phyloP scores from a whole-genome alignment of 1,140 invertebrate species.

The Oedothorax gibbosus region DNA sequence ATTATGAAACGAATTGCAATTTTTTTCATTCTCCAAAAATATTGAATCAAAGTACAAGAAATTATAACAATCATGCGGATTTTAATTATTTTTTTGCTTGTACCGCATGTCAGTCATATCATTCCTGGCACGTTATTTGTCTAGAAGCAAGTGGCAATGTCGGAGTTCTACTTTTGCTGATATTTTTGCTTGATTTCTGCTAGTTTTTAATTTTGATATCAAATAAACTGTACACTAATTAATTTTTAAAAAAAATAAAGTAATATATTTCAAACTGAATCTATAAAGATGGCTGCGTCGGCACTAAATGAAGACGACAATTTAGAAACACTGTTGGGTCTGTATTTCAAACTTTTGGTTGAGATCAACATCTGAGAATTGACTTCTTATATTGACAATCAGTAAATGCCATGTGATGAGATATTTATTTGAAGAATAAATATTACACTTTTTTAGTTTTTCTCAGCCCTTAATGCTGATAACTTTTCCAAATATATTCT shows the following conservation, averaged over 20 bases:
- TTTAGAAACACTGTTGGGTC: constrained; percentile 42
- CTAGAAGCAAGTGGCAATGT: too few relatives aligned
- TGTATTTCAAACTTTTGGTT: constrained; percentile 4
- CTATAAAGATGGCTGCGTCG: constrained; percentile 17
- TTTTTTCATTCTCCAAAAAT: too few relatives aligned
- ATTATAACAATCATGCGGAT: too few relatives aligned
- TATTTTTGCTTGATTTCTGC: too few relatives aligned
- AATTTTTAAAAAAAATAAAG: not conserved
- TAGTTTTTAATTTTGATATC: not conserved
- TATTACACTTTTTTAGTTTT: not conserved
- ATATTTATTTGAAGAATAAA: not conserved
- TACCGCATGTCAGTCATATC: too few relatives aligned
- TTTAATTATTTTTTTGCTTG: too few relatives aligned
- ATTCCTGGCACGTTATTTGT: too few relatives aligned
- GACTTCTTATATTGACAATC: not conserved
- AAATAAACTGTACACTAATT: not conserved
- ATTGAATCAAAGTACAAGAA: too few relatives aligned
- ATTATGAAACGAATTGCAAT: too few relatives aligned
- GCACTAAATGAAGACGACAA: constrained; percentile 34
- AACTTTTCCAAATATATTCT: too few relatives aligned
- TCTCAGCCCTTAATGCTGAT: not conserved
- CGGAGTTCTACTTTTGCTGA: too few relatives aligned
- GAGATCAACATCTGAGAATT: not conserved
- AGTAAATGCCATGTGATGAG: constrained; percentile 27
- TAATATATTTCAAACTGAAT: not conserved